Conservation (phyloP, 2,113 vertebrate genomes). For the Perca flavescens region DNA sequence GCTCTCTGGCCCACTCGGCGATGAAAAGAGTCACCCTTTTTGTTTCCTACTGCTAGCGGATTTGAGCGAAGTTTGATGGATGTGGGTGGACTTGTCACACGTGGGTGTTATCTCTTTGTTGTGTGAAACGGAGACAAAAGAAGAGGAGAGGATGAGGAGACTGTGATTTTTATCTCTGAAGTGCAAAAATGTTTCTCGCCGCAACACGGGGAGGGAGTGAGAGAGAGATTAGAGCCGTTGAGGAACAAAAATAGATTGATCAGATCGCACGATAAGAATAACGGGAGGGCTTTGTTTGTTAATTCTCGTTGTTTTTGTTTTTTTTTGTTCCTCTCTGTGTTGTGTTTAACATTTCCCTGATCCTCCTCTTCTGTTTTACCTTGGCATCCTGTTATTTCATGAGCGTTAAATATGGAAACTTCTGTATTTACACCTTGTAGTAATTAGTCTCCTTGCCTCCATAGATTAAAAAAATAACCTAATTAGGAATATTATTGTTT, state of each 20-base stretch:
- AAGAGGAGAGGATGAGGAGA: slow-evolving; percentile 82
- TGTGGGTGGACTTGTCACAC: slow-evolving; percentile 84
- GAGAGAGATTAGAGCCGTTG: slow-evolving; percentile 81
- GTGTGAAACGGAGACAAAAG: slow-evolving; percentile 84
- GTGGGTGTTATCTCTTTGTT: slow-evolving; percentile 84
- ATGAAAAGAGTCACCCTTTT: slow-evolving; percentile 75
- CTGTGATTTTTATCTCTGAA: slow-evolving; percentile 83
- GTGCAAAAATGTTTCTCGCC: slow-evolving; percentile 81
- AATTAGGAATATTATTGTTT: slow-evolving; percentile 81
- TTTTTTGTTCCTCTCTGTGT: slow-evolving; percentile 31
- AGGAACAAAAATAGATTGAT: slow-evolving; percentile 85
- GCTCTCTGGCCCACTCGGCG: slow-evolving; percentile 70
- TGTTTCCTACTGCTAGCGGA: slow-evolving; percentile 67
- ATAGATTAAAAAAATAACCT: slow-evolving; percentile 79
- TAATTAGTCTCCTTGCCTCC: slow-evolving; percentile 75
- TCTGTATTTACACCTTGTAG: slow-evolving; percentile 80
- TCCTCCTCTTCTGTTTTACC: slow-evolving; percentile 73
- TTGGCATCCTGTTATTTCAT: slow-evolving; percentile 64
- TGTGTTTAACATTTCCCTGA: slow-evolving; percentile 77
- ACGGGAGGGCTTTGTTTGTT: slow-evolving; percentile 78
- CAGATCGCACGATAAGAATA: slow-evolving; percentile 79
- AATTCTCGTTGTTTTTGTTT: slow-evolving; percentile 65
- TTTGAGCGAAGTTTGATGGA: slow-evolving; percentile 82
- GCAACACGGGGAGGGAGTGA: slow-evolving; percentile 78
- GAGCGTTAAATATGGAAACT: slow-evolving; percentile 77